Conservation (phyloP, 2,888 invertebrate genomes). For the Drosophila seclusa region DNA sequence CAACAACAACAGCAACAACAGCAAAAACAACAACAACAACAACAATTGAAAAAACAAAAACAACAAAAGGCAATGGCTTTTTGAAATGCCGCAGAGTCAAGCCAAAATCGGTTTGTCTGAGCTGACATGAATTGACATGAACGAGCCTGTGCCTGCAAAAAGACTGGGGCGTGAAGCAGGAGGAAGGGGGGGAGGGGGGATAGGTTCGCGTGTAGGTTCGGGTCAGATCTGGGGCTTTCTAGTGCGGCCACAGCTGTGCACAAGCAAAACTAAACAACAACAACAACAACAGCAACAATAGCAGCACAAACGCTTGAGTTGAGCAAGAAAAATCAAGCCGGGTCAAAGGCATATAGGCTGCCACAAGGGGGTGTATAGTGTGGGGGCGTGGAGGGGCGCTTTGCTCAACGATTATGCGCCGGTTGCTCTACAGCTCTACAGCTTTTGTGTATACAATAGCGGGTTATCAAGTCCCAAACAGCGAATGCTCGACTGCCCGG, state of each 20-base stretch:
- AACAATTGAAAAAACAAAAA: constrained; percentile 25
- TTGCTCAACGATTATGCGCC: constrained; percentile 73
- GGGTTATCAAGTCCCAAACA: constrained; percentile 79
- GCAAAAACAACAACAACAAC: constrained; percentile 16
- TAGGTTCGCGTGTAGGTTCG: constrained; percentile 16
- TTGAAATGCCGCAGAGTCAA: constrained; percentile 37
- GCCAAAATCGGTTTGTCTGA: constrained; percentile 54
- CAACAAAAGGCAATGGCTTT: constrained; percentile 46
- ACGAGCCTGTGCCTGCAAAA: constrained; percentile 32
- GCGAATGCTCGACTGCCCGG: constrained; percentile 36
- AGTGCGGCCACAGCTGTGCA: constrained; percentile 44
- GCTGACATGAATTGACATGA: constrained; percentile 64
- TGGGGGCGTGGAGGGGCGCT: not conserved
- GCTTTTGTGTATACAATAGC: constrained; percentile 76
- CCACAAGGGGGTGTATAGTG: not conserved
- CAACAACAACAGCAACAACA: not conserved
- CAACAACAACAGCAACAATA: constrained; percentile 19
- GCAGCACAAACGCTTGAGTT: constrained; percentile 32
- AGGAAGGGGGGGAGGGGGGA: accelerated
- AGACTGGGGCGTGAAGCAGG: not conserved
- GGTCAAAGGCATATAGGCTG: constrained; percentile 1
- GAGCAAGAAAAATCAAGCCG: constrained; percentile 47
- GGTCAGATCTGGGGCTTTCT: constrained; percentile 30
- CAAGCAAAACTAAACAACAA: constrained; percentile 45
- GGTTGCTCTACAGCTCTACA: constrained; percentile 52